Evolutionary conservation across 2,888 invertebrate species (phyloP).

Genomic region (Andrena dorsata): DNA sequence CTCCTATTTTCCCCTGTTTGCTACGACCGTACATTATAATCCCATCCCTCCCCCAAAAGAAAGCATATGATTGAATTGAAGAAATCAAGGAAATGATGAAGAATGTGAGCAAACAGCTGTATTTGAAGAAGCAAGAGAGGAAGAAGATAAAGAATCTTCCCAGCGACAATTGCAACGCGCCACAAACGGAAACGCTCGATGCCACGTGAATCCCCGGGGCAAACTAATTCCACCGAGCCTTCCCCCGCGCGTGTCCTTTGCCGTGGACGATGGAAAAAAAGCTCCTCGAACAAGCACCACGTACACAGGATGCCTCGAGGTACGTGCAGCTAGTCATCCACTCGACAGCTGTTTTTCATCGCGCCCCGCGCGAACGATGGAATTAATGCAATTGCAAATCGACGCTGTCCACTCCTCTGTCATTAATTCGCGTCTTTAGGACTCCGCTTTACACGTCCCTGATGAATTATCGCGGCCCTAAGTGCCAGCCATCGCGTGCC

Average conservation of each 20-base stretch:
- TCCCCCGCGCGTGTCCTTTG: background rate
- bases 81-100: background rate
- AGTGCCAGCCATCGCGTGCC: background rate
- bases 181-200: background rate
- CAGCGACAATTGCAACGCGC: background rate
- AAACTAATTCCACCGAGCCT: background rate
- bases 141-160: background rate
- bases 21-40: too few relatives aligned
- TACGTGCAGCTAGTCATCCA: background rate
- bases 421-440: background rate
- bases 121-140: background rate
- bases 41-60: too few relatives aligned
- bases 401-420: background rate
- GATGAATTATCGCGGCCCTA: background rate
- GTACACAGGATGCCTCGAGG: conserved; percentile 1
- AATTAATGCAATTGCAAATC: conserved; percentile 7
- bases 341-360: background rate
- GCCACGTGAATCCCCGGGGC: conserved; percentile 10
- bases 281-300: background rate
- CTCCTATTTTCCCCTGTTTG: too few relatives aligned
- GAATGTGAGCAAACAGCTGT: background rate
- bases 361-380: background rate
- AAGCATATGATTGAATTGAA: background rate
- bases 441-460: background rate
- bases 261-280: conserved; percentile 4